Conservation (phyloP, 2,113 vertebrate species). For the Lophius piscatorius region DNA sequence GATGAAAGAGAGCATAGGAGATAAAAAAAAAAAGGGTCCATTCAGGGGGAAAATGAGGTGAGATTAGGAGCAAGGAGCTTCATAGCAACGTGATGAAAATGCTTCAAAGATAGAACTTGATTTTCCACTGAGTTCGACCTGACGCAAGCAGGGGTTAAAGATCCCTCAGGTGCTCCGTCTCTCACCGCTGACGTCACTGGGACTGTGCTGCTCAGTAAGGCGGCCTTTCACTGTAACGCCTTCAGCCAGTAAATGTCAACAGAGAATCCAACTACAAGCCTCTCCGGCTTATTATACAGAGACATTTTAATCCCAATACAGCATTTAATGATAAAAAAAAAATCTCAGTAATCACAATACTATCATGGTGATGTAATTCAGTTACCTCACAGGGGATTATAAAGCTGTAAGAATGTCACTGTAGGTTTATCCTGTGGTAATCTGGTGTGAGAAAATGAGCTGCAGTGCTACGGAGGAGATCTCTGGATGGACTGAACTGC, state of each 20-base stretch:
- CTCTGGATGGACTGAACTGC: neutral
- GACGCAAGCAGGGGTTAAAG: slow-evolving; percentile 38
- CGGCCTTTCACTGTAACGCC: slow-evolving; percentile 45
- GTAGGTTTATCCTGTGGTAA: slow-evolving; percentile 31
- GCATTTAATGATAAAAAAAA: slow-evolving; percentile 23
- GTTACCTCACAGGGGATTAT: slow-evolving; percentile 24
- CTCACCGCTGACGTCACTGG: slow-evolving; percentile 61
- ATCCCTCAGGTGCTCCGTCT: slow-evolving; percentile 40
- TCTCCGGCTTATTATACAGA: neutral
- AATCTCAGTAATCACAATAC: slow-evolving; percentile 4
- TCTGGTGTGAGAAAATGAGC: slow-evolving; percentile 10
- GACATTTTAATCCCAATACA: slow-evolving; percentile 1
- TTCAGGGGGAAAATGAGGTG: slow-evolving; percentile 13
- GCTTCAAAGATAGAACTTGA: no score
- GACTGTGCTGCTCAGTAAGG: slow-evolving; percentile 59
- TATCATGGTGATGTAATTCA: neutral
- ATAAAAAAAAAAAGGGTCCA: neutral
- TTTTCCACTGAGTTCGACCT: slow-evolving; percentile 7
- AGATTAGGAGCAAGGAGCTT: slow-evolving; percentile 4
- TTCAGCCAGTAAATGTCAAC: slow-evolving; percentile 63
- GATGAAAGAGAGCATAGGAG: slow-evolving; percentile 29
- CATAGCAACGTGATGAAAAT: no score
- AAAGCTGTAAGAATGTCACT: slow-evolving; percentile 8
- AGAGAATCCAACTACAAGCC: slow-evolving; percentile 14
- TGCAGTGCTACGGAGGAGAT: neutral